A percentile compares a stretch with the other conserved stretches of the same genome.
Evolutionary conservation across 2,113 vertebrate species (phyloP).

Genomic region (Psilopsiagon aurifrons): DNA sequence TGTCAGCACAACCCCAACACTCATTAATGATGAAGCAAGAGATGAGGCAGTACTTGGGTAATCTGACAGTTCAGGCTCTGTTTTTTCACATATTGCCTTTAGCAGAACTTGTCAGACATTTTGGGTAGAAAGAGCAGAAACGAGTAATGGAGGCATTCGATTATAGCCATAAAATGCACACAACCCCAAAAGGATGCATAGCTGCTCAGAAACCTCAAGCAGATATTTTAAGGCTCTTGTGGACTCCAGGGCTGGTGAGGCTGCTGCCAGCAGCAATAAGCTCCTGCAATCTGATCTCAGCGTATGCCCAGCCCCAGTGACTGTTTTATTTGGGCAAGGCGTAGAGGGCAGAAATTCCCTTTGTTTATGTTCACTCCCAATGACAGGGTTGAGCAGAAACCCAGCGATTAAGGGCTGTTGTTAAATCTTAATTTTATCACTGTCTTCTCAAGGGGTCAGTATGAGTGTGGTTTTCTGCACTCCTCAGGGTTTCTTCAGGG

Average conservation of each 20-base stretch:
- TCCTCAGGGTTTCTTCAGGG: background rate
- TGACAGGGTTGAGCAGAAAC: background rate
- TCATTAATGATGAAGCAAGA: slow-evolving; percentile 10
- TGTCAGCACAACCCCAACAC: slow-evolving; percentile 11
- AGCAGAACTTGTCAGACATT: slow-evolving; percentile 60
- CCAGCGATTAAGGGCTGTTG: too few species aligned
- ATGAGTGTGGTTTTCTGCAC: fast-evolving
- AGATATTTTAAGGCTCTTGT: background rate
- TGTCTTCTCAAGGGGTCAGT: fast-evolving
- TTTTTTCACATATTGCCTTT: slow-evolving; percentile 16
- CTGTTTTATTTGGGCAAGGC: background rate
- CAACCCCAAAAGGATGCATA: background rate
- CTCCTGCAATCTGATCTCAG: background rate
- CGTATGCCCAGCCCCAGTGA: background rate
- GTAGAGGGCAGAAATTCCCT: background rate
- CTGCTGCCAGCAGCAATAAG: slow-evolving; percentile 45
- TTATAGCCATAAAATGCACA: slow-evolving; percentile 40
- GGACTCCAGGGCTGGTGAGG: background rate
- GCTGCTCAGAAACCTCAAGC: slow-evolving; percentile 8
- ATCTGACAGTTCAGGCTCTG: background rate
- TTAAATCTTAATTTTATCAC: background rate
- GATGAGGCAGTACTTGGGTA: background rate
- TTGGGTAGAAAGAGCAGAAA: slow-evolving; percentile 44
- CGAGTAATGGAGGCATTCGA: slow-evolving; percentile 47
- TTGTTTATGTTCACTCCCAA: background rate